phyloP scores from a whole-genome alignment of 2,888 invertebrate species.

The Pantelozetes paolii region DNA sequence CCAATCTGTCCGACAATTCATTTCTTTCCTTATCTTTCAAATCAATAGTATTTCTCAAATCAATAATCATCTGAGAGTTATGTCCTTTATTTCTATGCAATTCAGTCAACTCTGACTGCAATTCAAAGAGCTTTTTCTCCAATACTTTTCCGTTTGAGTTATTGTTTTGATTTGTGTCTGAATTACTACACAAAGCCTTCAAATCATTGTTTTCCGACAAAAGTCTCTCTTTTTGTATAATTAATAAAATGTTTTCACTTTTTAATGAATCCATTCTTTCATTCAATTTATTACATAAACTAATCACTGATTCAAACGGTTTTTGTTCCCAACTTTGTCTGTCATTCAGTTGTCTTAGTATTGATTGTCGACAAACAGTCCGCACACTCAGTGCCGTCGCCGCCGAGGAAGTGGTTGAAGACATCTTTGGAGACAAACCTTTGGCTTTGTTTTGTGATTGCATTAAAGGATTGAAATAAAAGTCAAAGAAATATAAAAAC shows the following conservation, averaged over 20 bases:
- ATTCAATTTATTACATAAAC: constrained; percentile 43
- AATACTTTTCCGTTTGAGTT: constrained; percentile 55
- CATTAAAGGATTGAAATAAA: not conserved
- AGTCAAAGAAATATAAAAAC: not conserved
- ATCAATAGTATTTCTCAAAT: constrained; percentile 75
- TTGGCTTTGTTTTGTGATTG: not conserved
- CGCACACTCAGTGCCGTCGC: not conserved
- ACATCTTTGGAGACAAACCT: constrained; percentile 3
- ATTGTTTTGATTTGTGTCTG: not conserved
- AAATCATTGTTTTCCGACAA: constrained; percentile 53
- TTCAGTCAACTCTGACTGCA: constrained; percentile 89
- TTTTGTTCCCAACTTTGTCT: constrained; percentile 37
- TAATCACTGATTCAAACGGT: constrained; percentile 43
- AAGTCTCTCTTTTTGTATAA: constrained; percentile 77
- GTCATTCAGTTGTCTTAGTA: constrained; percentile 40
- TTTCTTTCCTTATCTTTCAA: constrained; percentile 76
- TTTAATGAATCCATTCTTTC: constrained; percentile 74
- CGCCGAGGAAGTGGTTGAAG: not conserved
- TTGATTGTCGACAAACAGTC: constrained; percentile 37
- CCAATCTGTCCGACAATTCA: constrained; percentile 62
- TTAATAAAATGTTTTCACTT: constrained; percentile 76
- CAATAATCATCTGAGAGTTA: constrained; percentile 83
- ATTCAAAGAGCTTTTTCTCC: constrained; percentile 76
- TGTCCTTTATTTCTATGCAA: constrained; percentile 83
- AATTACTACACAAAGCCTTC: constrained; percentile 50